Conservation (phyloP, 30 jellyfish, hydroid and myxozoan species). For the Chrysaora quinquecirrha region DNA sequence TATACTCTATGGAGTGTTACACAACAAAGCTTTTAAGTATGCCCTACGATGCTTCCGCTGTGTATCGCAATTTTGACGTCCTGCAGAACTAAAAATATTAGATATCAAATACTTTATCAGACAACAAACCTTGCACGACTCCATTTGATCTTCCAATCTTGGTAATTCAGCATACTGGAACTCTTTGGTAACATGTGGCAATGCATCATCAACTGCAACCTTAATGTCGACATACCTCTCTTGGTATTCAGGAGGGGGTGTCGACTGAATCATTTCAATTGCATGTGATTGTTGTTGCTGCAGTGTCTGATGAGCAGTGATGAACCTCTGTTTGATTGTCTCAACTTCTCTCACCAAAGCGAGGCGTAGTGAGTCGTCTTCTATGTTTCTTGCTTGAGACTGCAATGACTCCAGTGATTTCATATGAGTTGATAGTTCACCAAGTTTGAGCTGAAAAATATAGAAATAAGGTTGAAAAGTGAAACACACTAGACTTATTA, state of each 20-base stretch:
- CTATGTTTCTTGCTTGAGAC: slow-evolving; percentile 65
- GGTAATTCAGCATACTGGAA: slow-evolving; percentile 81
- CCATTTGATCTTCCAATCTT: slow-evolving; percentile 69
- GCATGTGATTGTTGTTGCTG: slow-evolving; percentile 81
- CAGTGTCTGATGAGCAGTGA: slow-evolving; percentile 58
- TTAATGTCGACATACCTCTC: slow-evolving; percentile 65
- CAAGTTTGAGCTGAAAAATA: slow-evolving; percentile 61
- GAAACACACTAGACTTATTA: background rate
- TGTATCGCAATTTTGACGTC: no score
- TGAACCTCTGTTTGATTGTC: slow-evolving; percentile 72
- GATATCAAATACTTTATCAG: no score
- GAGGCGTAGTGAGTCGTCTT: slow-evolving; percentile 84
- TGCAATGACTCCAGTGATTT: slow-evolving; percentile 73
- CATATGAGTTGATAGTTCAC: slow-evolving; percentile 74
- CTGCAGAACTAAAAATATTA: no score
- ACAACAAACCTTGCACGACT: slow-evolving; percentile 60
- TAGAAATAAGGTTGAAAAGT: background rate
- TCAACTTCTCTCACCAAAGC: slow-evolving; percentile 89
- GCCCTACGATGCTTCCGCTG: no score
- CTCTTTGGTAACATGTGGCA: slow-evolving; percentile 87
- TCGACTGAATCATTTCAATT: slow-evolving; percentile 80
- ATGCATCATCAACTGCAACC: slow-evolving; percentile 81
- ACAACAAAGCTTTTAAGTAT: no score
- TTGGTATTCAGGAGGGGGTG: slow-evolving; percentile 95
- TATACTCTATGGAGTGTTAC: no score